Evolutionary conservation across 2,797 vertebrate genomes (phyloP), one percentile per base, ranked within the genome.

Genomic region (Propithecus perrieri): DNA sequence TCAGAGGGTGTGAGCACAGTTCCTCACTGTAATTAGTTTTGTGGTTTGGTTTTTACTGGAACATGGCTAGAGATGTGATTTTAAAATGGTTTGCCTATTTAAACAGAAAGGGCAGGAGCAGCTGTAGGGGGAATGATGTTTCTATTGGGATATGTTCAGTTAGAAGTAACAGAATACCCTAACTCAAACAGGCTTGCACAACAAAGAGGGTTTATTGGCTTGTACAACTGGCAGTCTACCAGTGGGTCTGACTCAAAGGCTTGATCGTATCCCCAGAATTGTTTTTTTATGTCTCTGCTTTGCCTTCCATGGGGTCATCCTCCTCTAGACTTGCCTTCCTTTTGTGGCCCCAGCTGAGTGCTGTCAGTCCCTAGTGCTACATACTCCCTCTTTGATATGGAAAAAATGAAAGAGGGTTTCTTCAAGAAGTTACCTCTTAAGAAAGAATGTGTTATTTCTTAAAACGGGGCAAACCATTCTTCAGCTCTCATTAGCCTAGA

Each of bases 171-270:
- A n/a, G 35, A 63, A 41, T 18, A 4, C 26, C 15, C 43, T 11
- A 1, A 22, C 4, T 30, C 57, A 35, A 1, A 17, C 15, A 28
- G 48, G n/a, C 38, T 88, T 55, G 33, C 26, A 24, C 18, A 1
- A 14, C 50, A 41, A 5, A 59, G 26, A 59, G 13, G 4, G 0
- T 35, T 22, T 17, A 24, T 14, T 67, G 50, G 15, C 75, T 63
- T 18, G 4, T 2, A 1, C 15, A n/a, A 9, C 5, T 38, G 28
- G 15, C 24, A 0, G 4, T 41, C 17, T 17, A 1, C 46, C 59
- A 18, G 13, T 24, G 26, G 9, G 15, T 76, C 14, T 67, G 46
- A 35, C 28, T 15, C 11, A 41, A 26, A 50, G n/a, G 11, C 24
- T 72, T 26, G 1, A 2, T 50, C 7, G 2, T 20, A 6, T 35